Evolutionary conservation across 2,797 vertebrate genomes (phyloP), one percentile per base, ranked within the genome.

Genomic region (Ctenochaetus hawaiiensis): DNA sequence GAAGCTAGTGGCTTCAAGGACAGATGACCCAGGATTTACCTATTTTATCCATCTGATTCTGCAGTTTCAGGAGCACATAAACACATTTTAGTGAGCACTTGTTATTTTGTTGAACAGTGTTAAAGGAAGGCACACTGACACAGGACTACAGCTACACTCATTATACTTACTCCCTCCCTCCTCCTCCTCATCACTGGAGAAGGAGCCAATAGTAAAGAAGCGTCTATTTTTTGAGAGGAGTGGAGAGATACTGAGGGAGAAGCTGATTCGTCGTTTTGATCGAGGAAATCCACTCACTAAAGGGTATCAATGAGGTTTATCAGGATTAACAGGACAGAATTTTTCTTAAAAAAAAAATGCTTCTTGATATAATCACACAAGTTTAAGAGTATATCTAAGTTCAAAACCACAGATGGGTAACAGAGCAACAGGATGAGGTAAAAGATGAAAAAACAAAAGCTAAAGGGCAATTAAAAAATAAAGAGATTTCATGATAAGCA

Each of bases 211-310:
- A 94, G 96, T 95, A 96, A 97, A 96, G 89, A 96, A 91, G 93
- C 92, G 95, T 96, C 96, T 97, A 96, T 95, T 95, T 96, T 97
- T 97, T 93, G 96, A 95, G 91, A 96, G 93, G 93, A 96, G 93
- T 8, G 95, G 95, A 89, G 96, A 97, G 91, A 97, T 92, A 94
- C 89, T 96, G 96, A 97, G 88, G 91, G 96, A 97, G 95, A 96
- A 97, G 94, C 95, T 96, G 93, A 97, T 91, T 91, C 90, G 92
- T 82, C 95, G 94, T 81, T 94, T 91, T 67, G 95, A 95, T 92
- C 87, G 94, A 90, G 66, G 92, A 86, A 84, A 93, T 83, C 87
- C 93, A 68, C 85, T 94, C 67, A 69, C 96, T 96, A 94, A 90
- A 68, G 71, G 56, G 82, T 72, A 69, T 78, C 52, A 41, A 45